Conservation (phyloP, 2,797 vertebrate species). For the Mormyrops boulengeri region DNA sequence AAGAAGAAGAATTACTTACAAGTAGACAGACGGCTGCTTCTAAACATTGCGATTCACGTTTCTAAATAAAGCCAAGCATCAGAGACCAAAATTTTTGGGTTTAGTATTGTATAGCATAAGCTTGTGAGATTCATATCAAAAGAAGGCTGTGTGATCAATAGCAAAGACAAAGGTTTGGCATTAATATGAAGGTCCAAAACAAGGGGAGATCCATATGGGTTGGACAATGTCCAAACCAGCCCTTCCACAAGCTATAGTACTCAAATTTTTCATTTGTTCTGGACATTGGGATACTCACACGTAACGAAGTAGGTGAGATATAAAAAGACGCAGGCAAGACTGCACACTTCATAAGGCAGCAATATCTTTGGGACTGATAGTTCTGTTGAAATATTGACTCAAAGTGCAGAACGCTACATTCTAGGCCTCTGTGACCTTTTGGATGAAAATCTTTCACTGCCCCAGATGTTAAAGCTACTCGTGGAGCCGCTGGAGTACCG, state of each 20-base stretch:
- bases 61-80: neutral
- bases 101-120: neutral
- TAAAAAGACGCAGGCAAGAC: neutral
- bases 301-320: neutral
- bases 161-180: neutral
- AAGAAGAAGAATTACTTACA: neutral
- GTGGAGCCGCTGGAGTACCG: neutral
- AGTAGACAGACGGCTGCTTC: neutral
- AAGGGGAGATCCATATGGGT: neutral
- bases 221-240: neutral
- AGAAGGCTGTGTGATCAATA: neutral
- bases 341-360: neutral
- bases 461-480: neutral
- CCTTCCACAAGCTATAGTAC: neutral
- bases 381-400: conserved; percentile 5
- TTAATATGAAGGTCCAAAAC: neutral
- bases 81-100: neutral
- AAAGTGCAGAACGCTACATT: neutral
- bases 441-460: conserved; percentile 8
- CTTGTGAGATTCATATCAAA: neutral
- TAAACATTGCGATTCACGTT: neutral
- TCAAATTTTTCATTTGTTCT: neutral
- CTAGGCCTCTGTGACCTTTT: conserved; percentile 37
- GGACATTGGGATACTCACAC: neutral
- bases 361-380: neutral